phyloP scores from a whole-genome alignment of 1,140 invertebrate species.

The Nephotettix cincticeps region DNA sequence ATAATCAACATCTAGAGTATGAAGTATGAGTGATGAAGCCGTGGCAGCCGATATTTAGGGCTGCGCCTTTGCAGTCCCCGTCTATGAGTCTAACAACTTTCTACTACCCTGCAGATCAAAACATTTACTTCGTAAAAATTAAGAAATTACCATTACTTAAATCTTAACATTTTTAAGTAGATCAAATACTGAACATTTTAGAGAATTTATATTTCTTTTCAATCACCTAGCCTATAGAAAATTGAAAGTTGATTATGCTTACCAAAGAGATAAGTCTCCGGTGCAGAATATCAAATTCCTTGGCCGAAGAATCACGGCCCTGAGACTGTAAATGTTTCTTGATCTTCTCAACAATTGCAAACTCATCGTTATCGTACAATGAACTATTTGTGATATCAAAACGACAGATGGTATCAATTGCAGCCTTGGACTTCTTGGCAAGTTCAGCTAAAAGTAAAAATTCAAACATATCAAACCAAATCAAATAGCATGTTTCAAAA shows the following conservation, averaged over 20 bases:
- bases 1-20: neutral
- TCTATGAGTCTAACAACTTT: neutral
- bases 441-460: too few relatives aligned
- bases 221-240: too few relatives aligned
- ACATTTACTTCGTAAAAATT: neutral
- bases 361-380: constrained; percentile 8
- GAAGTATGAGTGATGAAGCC: too few relatives aligned
- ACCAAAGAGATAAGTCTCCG: neutral
- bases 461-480: too few relatives aligned
- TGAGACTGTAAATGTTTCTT: neutral
- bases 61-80: too few relatives aligned
- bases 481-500: too few relatives aligned
- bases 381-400: neutral
- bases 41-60: too few relatives aligned
- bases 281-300: neutral
- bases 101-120: neutral
- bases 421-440: too few relatives aligned
- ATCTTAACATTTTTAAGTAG: too few relatives aligned
- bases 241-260: too few relatives aligned
- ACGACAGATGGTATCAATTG: too few relatives aligned
- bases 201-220: neutral
- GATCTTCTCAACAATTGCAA: neutral
- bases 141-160: neutral
- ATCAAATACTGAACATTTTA: too few relatives aligned
- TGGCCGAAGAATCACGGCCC: neutral